Conservation (phyloP, 2,113 vertebrate genomes). For the Chroicocephalus ridibundus region DNA sequence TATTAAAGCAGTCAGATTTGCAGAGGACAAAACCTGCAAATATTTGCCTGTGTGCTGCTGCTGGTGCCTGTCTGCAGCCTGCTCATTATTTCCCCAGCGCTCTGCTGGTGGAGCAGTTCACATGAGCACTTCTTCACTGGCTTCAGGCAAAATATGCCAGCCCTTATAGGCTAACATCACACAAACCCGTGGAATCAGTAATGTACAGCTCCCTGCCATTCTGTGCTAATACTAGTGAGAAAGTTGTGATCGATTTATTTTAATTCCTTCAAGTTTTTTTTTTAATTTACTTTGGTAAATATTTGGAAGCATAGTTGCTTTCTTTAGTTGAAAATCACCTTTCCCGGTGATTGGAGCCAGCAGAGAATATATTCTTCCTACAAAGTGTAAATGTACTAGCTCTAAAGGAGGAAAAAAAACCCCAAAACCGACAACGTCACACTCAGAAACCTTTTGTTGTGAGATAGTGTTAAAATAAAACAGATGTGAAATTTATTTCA, state of each 20-base stretch:
- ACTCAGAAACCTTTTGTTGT: background rate
- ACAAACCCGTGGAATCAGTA: background rate
- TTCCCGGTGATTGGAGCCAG: background rate
- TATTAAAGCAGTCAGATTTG: rapidly evolving
- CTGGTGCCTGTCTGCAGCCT: background rate
- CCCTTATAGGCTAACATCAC: background rate
- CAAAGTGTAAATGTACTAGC: background rate
- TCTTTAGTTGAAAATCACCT: background rate
- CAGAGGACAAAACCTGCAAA: background rate
- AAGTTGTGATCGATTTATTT: rapidly evolving
- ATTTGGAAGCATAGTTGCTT: background rate
- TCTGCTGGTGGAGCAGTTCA: background rate
- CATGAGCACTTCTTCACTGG: background rate
- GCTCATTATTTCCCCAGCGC: background rate
- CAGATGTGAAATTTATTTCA: background rate
- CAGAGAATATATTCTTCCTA: background rate
- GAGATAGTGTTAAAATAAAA: background rate
- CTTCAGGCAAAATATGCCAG: background rate
- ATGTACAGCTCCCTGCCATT: background rate
- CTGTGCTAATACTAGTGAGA: background rate
- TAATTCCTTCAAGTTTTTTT: background rate
- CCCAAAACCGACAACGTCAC: background rate
- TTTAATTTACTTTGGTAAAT: background rate
- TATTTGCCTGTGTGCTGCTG: background rate
- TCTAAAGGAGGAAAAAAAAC: background rate